Percentiles rank a stretch among this genome's conserved stretches.
phyloP scores from a whole-genome alignment of 2,797 vertebrate genomes.

The Acanthis flammea region DNA sequence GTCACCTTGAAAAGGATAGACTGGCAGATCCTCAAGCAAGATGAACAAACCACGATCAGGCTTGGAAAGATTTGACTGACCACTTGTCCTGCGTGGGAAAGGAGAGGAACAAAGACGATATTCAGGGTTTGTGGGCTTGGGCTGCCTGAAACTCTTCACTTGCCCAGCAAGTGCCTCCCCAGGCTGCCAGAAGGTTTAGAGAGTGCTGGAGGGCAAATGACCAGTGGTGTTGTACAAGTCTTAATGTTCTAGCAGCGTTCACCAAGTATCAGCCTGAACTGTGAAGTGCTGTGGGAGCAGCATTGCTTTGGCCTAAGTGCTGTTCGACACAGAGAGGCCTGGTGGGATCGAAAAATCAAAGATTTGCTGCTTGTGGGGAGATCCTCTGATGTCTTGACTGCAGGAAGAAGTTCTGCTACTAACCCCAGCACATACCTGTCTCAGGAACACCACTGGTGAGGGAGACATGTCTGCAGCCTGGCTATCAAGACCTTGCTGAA shows the following conservation, averaged over 20 bases:
- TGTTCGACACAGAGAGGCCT: background rate
- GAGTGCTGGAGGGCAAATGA: background rate
- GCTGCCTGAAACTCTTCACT: background rate
- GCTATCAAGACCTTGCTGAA: background rate
- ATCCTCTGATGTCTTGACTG: background rate
- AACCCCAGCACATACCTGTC: slow-evolving; percentile 7
- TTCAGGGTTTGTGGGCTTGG: background rate
- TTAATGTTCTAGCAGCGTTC: background rate
- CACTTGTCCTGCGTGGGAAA: background rate
- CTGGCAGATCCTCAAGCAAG: background rate
- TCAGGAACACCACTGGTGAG: slow-evolving; percentile 14
- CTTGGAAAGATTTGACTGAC: background rate
- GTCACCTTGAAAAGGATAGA: background rate
- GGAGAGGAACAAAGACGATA: background rate
- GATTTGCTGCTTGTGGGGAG: background rate
- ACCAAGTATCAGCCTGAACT: background rate
- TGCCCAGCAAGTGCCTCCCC: background rate
- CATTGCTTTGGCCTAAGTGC: background rate
- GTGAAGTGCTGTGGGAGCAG: background rate
- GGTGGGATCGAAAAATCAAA: background rate
- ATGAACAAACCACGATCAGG: background rate
- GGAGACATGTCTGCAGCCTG: background rate
- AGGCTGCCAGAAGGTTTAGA: background rate
- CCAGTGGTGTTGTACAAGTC: background rate
- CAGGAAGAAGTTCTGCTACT: slow-evolving; percentile 1